phyloP scores from a whole-genome alignment of 2,113 vertebrate species.

The Colistium nudipinnis region DNA sequence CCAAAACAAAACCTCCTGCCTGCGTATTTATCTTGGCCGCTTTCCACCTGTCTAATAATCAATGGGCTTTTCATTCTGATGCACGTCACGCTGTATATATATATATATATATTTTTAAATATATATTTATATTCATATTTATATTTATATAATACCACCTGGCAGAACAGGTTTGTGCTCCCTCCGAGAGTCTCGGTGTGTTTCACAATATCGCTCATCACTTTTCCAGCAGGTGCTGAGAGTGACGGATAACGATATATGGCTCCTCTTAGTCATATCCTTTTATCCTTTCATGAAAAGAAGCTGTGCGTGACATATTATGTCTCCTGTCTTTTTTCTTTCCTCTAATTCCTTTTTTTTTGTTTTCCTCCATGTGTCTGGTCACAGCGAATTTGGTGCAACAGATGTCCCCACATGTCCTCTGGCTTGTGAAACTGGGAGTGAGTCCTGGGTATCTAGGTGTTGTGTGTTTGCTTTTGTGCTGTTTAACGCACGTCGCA shows the following conservation, averaged over 20 bases:
- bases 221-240: conserved; percentile 38
- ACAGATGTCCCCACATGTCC: conserved; percentile 49
- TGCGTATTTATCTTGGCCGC: conserved; percentile 1
- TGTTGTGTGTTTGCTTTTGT: conserved; percentile 30
- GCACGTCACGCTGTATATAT: not conserved
- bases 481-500: conserved; percentile 25
- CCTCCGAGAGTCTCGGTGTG: not conserved
- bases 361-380: too few species aligned
- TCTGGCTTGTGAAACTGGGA: conserved; percentile 30
- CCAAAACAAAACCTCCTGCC: conserved; percentile 7
- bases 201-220: conserved; percentile 18
- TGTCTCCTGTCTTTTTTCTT: conserved; percentile 30
- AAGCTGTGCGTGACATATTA: conserved; percentile 12
- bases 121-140: too few species aligned
- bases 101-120: too few species aligned
- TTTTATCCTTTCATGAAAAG: conserved; percentile 33
- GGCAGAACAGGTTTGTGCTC: conserved; percentile 25
- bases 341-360: conserved; percentile 18
- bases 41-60: not conserved
- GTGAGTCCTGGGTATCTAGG: conserved; percentile 36
- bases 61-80: not conserved
- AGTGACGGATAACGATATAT: conserved; percentile 41
- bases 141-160: conserved; percentile 18
- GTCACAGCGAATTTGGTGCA: conserved; percentile 44
- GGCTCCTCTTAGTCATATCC: conserved; percentile 34